phyloP scores from a whole-genome alignment of 1,140 invertebrate species.

The Leptinotarsa defecta region DNA sequence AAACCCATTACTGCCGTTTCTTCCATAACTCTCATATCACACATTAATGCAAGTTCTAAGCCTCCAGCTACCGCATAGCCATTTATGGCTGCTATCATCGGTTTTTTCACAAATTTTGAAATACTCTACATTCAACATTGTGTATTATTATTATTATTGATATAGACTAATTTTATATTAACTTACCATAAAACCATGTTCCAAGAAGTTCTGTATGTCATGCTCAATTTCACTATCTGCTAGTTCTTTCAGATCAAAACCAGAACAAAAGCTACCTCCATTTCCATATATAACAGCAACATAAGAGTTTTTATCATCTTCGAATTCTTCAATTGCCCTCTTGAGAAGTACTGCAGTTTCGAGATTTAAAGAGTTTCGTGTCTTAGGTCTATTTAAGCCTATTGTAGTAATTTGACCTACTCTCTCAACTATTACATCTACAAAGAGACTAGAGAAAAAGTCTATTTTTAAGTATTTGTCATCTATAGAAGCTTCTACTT shows the following conservation, averaged over 20 bases:
- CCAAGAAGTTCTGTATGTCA: constrained; percentile 6
- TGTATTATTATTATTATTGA: no score
- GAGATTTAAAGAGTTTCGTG: constrained; percentile 79
- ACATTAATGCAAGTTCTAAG: constrained; percentile 87
- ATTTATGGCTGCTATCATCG: constrained; percentile 81
- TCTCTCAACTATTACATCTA: constrained; percentile 64
- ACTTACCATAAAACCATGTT: constrained; percentile 24
- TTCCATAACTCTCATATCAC: constrained; percentile 87
- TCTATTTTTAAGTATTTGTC: background rate
- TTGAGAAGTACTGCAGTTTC: constrained; percentile 69
- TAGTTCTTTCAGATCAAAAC: constrained; percentile 80
- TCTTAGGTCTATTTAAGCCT: constrained; percentile 83
- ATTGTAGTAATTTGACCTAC: constrained; percentile 71
- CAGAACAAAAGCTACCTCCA: constrained; percentile 89
- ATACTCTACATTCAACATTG: constrained; percentile 19
- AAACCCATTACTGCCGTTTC: constrained; percentile 82
- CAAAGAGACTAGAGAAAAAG: constrained; percentile 20
- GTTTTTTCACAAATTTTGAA: constrained; percentile 62
- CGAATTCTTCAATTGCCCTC: constrained; percentile 77
- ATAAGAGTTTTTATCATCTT: constrained; percentile 69
- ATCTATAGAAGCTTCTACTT: background rate
- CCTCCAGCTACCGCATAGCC: constrained; percentile 90
- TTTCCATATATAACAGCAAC: constrained; percentile 83
- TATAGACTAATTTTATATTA: background rate
- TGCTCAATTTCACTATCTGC: constrained; percentile 53